These are phyloP conservation scores for Numida meleagris DNA, from an alignment of 2,113 vertebrate genomes.

Conservation along the genomic window DNA sequence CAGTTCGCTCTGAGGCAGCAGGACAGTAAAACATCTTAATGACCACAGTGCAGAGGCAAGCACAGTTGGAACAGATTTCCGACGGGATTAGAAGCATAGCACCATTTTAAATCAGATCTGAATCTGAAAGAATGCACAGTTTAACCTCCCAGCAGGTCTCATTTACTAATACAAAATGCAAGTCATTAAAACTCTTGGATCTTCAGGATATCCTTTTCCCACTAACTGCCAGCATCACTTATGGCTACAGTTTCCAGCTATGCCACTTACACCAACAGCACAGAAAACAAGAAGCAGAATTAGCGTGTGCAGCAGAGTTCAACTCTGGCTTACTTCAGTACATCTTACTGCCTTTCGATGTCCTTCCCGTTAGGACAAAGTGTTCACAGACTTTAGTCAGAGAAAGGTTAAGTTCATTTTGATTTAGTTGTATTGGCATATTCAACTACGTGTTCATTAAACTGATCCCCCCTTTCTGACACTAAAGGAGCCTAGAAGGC, in stretches of 20 bases:
- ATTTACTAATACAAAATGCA: not conserved
- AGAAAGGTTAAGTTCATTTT: not conserved
- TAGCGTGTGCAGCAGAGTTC: fast-evolving
- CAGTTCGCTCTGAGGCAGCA: not conserved
- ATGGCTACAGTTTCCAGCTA: not conserved
- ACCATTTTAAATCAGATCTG: not conserved
- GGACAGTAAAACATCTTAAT: not conserved
- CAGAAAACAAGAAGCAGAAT: not conserved
- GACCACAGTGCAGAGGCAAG: not conserved
- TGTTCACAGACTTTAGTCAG: not conserved
- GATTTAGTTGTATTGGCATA: not conserved
- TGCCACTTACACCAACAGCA: not conserved
- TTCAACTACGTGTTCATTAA: fast-evolving
- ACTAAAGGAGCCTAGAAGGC: not conserved
- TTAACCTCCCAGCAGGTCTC: not conserved
- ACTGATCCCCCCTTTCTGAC: not conserved
- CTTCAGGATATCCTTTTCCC: not conserved
- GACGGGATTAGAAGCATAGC: not conserved
- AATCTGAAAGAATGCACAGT: not conserved
- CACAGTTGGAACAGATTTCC: not conserved
- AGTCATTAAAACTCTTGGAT: not conserved
- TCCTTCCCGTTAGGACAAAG: not conserved
- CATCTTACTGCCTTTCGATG: not conserved
- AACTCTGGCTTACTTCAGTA: not conserved
- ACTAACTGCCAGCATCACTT: not conserved